Base-by-base conservation (phyloP, 23 tunicate species). In the Ascidia mentula region DNA sequence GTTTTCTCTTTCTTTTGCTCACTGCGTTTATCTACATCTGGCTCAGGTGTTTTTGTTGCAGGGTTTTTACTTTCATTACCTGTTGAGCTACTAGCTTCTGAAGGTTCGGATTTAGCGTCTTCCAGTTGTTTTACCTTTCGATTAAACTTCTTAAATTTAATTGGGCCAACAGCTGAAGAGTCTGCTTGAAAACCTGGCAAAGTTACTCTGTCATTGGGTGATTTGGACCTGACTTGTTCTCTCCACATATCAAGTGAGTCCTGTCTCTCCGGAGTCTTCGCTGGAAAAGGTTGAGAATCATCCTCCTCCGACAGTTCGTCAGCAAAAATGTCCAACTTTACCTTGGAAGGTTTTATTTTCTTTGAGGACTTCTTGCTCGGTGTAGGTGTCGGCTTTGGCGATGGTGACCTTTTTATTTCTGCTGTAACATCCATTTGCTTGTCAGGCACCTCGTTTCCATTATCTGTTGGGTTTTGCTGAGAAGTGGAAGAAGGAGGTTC, bases 291-390 rank as follows among this genome's bases (percentile, higher is more conserved):
- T 2, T 6, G 4, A 20, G 36, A 36, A 32, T 61, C 35, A 17
- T 79, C 74, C n/a, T 60, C 74, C 24, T 61, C 74, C 34, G 69
- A 60, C 5, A 42, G 74, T 75, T 69, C 82, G 26, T 81, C 91
- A n/a, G 91, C 91, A 75, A 87, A 81, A 36, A 80, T 81, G 37
- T 80, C 86, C 40, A 87, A 71, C 30, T 81, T 70, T 35, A 77
- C 38, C 40, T 30, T 35, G 17, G 34, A 30, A 9, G 40, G 18
- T 38, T 45, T 59, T 32, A 15, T 42, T 37, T 79, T 38, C n/a
- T 60, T 37, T 61, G 28, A 42, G 7, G 28, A 3, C 24, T 53
- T 53, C 24, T 6, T 5, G 4, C 28, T 1, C 24, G 65, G 53
- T 12, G 53, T 42, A 42, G 53, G 15, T 15, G 15, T 9, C 24